Evolutionary conservation across 2,797 vertebrate genomes (phyloP).

Genomic region (Yasuhikotakia modesta): DNA sequence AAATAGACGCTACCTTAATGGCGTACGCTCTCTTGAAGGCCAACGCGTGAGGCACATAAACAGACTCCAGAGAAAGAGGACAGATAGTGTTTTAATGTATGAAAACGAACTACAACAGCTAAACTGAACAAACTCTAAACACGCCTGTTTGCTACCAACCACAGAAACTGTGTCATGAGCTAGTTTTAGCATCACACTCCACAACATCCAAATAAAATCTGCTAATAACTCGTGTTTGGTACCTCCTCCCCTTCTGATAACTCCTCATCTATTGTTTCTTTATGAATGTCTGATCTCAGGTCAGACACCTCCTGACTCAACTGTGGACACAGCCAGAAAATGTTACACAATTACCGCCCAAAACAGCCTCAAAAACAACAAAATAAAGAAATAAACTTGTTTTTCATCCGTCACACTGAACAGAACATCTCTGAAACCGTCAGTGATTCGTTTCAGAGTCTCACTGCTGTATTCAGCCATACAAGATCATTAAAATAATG

Average conservation of each 20-base stretch:
- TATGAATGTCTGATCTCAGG: slow-evolving; percentile 65
- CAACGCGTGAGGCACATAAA: slow-evolving; percentile 90
- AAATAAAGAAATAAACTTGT: neutral
- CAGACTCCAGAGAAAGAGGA: slow-evolving; percentile 74
- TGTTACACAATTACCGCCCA: neutral
- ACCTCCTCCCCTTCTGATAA: slow-evolving; percentile 51
- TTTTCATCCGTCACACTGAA: neutral
- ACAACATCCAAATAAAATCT: neutral
- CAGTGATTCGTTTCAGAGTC: neutral
- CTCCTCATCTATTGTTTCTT: slow-evolving; percentile 62
- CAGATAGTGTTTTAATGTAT: slow-evolving; percentile 51
- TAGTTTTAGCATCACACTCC: neutral
- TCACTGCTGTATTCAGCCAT: neutral
- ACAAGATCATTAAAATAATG: neutral
- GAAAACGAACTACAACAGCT: slow-evolving; percentile 41
- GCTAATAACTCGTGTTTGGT: slow-evolving; percentile 9
- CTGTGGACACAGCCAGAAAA: slow-evolving; percentile 60
- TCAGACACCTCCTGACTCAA: slow-evolving; percentile 67
- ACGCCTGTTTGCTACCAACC: neutral
- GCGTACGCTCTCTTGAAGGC: slow-evolving; percentile 87
- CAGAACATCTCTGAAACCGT: no score
- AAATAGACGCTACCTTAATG: slow-evolving; percentile 85
- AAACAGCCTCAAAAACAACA: neutral
- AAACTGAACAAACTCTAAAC: slow-evolving; percentile 8
- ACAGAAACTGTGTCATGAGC: neutral